Evolutionary conservation across 2,888 invertebrate species (phyloP), one percentile per base, ranked within the genome.

Genomic region (Chaitophorus viminalis): DNA sequence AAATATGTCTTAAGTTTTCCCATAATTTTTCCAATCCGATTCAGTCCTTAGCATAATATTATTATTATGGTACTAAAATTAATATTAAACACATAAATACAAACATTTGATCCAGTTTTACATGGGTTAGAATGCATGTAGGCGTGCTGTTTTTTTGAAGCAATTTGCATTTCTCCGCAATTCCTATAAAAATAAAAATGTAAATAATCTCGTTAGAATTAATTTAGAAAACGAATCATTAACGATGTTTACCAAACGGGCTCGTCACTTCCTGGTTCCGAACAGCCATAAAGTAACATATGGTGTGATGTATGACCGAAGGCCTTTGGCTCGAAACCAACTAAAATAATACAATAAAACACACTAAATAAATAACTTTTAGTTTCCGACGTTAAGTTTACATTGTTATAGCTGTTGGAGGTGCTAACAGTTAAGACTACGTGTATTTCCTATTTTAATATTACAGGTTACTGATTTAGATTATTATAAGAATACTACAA

Each of bases 101-200:
- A 8, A 91, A 94, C 95, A 93, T 95, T 95, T 3, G 95, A 94
- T 9, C 94, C 90, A n/a, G 89, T 93, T 0, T 92, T 93, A 91
- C 98, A 99, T 0, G 97, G 96, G 90, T 94, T 95, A 5, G 87
- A 81, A 74, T 87, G 87, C 87, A 81, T 74, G 0, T 95, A 95
- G 0, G 93, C 91, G 89, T 93, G 93, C 8, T 92, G 91, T 8
- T 91, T 90, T 86, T 93, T 92, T 60, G 92, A 92, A 5, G 93
- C 92, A 98, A 98, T 98, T 93, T 98, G 98, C 98, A 98, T 98
- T 93, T 98, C 98, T 0, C 99, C 98, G 91, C 99, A 99, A 91
- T 96, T 95, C 97, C 97, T 95, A 14, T 90, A 31, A 92, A 90
- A 90, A 88, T 88, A 89, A 86, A 88, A 84, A 21, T 84, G 25